A percentile compares a stretch with the other conserved stretches of the same genome.
phyloP scores from a whole-genome alignment of 2,113 vertebrate genomes.

The Saguinus midas region DNA sequence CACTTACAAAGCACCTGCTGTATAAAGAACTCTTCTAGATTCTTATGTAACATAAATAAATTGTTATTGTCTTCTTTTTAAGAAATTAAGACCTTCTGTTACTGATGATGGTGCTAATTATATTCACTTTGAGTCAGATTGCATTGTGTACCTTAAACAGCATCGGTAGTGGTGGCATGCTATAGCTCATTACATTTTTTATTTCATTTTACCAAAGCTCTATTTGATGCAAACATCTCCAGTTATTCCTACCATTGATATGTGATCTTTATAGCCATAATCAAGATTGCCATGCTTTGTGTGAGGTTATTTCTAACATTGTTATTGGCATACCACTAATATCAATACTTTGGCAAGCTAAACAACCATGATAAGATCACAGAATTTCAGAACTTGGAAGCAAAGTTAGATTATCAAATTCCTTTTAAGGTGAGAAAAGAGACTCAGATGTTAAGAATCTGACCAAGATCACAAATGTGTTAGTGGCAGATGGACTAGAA shows the following conservation, averaged over 20 bases:
- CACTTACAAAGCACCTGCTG: constrained; percentile 5
- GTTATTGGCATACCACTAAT: background rate
- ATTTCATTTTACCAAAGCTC: constrained; percentile 19
- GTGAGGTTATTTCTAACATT: background rate
- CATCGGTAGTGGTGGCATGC: background rate
- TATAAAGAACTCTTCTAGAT: constrained; percentile 20
- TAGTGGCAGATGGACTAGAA: background rate
- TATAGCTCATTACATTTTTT: background rate
- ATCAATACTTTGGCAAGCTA: background rate
- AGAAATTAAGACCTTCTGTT: constrained; percentile 54
- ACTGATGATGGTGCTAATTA: constrained; percentile 13
- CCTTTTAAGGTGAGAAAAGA: background rate
- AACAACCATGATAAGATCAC: background rate
- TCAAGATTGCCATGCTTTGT: background rate
- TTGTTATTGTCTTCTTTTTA: constrained; percentile 24
- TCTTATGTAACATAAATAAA: constrained; percentile 47
- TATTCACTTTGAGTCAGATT: constrained; percentile 12
- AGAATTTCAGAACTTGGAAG: background rate
- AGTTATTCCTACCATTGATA: background rate
- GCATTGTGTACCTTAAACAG: background rate
- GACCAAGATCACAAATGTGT: background rate
- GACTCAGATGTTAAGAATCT: background rate
- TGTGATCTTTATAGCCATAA: background rate
- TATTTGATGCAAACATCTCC: background rate
- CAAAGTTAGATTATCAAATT: background rate